Conservation (phyloP, 2,113 vertebrate genomes). For the Istiophorus platypterus region DNA sequence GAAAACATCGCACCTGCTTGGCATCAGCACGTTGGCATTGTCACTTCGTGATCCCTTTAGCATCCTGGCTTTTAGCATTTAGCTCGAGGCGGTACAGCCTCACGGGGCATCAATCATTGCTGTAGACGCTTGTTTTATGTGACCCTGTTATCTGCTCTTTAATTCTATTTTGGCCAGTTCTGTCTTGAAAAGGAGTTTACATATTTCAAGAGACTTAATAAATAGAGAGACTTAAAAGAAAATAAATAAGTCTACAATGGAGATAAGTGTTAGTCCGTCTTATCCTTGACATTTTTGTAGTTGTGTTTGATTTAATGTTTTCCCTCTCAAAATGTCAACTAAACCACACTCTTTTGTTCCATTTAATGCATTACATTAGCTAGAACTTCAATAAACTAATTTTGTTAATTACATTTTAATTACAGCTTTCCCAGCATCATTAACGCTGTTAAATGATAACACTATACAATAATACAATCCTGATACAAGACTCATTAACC, state of each 20-base stretch:
- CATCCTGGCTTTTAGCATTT: not conserved
- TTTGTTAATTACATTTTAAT: slow-evolving; percentile 5
- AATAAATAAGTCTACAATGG: slow-evolving; percentile 2
- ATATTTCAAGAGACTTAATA: slow-evolving; percentile 11
- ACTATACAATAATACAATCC: not conserved
- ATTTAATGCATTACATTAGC: not conserved
- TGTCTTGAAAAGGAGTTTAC: not conserved
- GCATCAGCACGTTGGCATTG: not conserved
- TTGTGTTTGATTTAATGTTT: not conserved
- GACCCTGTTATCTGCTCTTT: no score
- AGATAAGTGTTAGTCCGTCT: not conserved
- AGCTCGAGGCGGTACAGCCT: no score
- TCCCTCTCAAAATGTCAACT: not conserved
- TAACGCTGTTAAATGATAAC: slow-evolving; percentile 1
- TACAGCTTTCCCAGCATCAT: not conserved
- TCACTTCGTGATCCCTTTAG: not conserved
- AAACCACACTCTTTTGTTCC: not conserved
- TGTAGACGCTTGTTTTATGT: no score
- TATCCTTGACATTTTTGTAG: slow-evolving; percentile 5
- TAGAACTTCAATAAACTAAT: not conserved
- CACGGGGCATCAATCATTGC: no score
- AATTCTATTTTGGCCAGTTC: not conserved
- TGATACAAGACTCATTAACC: slow-evolving; percentile 5
- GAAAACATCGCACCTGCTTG: not conserved
- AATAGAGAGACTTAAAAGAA: not conserved